These are phyloP conservation scores for Chelonoidis abingdonii DNA, from an alignment of 2,113 vertebrate genomes.

Conservation along the genomic window DNA sequence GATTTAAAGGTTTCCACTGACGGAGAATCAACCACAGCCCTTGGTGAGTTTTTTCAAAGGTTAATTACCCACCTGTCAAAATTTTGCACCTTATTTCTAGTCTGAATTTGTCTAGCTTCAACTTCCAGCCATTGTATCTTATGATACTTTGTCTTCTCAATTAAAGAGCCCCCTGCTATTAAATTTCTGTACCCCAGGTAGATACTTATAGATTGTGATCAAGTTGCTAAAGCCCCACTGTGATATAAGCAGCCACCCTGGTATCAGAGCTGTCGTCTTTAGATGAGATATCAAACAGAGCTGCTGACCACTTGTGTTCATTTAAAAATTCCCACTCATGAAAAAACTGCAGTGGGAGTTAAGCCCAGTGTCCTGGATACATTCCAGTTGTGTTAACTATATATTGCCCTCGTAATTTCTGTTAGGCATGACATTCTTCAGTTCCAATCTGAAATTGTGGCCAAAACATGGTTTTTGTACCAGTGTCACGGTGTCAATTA, in stretches of 20 bases:
- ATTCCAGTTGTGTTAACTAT: neutral
- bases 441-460: neutral
- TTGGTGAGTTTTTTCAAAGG: neutral
- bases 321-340: neutral
- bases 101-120: neutral
- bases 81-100: slow-evolving; percentile 9
- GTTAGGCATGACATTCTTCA: neutral
- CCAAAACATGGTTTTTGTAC: neutral
- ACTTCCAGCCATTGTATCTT: neutral
- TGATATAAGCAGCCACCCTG: neutral
- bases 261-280: neutral
- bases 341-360: neutral
- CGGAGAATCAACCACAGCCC: slow-evolving; percentile 27
- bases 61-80: slow-evolving; percentile 35
- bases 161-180: neutral
- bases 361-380: neutral
- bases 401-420: neutral
- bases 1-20: neutral
- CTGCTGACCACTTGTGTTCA: neutral
- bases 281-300: neutral
- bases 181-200: neutral
- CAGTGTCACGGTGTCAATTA: neutral
- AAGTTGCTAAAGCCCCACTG: neutral
- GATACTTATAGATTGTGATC: neutral
- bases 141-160: neutral